Evolutionary conservation across 2,113 vertebrate species (phyloP).

Genomic region (Lanius collurio): DNA sequence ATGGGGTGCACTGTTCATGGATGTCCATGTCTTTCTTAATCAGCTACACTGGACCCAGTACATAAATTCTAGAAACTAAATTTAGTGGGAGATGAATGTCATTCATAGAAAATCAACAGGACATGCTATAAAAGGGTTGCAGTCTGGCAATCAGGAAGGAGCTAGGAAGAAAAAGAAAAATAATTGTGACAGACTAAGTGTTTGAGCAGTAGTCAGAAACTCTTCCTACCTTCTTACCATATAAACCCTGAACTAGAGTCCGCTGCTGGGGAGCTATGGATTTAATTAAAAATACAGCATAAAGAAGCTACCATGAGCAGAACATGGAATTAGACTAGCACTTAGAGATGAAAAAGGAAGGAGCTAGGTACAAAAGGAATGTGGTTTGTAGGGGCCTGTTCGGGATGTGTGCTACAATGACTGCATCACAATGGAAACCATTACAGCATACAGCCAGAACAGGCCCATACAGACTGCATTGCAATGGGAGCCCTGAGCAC

Average conservation of each 20-base stretch:
- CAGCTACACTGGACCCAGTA: rapidly evolving
- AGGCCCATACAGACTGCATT: neutral
- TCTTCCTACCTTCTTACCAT: neutral
- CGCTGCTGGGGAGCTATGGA: neutral
- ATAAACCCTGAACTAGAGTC: neutral
- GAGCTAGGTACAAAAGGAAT: rapidly evolving
- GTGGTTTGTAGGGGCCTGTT: neutral
- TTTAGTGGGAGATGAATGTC: neutral
- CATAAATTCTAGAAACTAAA: neutral
- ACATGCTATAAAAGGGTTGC: neutral
- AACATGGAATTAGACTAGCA: neutral
- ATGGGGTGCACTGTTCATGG: neutral
- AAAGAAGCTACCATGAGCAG: neutral
- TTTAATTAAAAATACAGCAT: neutral
- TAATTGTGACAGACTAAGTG: neutral
- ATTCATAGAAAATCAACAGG: neutral
- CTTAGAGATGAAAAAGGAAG: neutral
- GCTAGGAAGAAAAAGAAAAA: neutral
- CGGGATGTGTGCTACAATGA: neutral
- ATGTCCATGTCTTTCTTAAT: neutral
- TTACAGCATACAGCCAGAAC: neutral
- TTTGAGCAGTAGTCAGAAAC: neutral
- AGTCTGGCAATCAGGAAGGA: neutral
- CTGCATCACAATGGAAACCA: neutral
- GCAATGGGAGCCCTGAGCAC: neutral